Conservation (phyloP, 2,797 vertebrate genomes). For the Lithobates pipiens region DNA sequence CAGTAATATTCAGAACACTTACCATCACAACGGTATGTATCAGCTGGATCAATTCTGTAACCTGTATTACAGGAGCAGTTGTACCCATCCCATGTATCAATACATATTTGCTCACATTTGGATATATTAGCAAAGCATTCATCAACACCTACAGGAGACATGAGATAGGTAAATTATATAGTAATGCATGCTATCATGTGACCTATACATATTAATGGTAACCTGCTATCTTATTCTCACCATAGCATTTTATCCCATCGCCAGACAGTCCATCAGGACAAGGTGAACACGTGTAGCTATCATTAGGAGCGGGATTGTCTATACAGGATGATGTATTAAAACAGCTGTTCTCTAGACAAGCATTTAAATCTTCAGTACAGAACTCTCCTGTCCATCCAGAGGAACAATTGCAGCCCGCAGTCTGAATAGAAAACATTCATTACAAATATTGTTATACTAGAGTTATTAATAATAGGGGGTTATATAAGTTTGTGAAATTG, state of each 20-base stretch:
- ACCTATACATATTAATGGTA: too few species aligned
- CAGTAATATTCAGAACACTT: slow-evolving; percentile 2
- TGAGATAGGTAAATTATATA: too few species aligned
- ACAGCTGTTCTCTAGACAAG: slow-evolving; percentile 55
- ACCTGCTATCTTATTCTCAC: not conserved
- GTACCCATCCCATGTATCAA: slow-evolving; percentile 16
- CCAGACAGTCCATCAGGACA: slow-evolving; percentile 32
- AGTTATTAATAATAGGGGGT: too few species aligned
- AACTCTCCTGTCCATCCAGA: slow-evolving; percentile 50
- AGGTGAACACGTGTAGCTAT: slow-evolving; percentile 34
- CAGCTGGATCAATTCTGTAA: not conserved
- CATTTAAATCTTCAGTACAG: slow-evolving; percentile 45
- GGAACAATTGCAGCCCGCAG: slow-evolving; percentile 48
- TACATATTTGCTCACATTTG: slow-evolving; percentile 40
- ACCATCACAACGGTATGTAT: slow-evolving; percentile 30
- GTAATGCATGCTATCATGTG: too few species aligned
- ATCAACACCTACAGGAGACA: slow-evolving; percentile 31
- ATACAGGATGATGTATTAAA: slow-evolving; percentile 25
- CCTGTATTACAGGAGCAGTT: slow-evolving; percentile 34
- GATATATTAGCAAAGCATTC: slow-evolving; percentile 37
- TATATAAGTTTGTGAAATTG: too few species aligned
- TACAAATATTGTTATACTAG: too few species aligned
- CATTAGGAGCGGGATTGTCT: not conserved
- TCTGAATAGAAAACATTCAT: slow-evolving; percentile 10
- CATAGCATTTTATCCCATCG: slow-evolving; percentile 36